These are phyloP conservation scores for Cyanoderma ruficeps DNA, from an alignment of 2,113 vertebrate genomes.

Conservation along the genomic window DNA sequence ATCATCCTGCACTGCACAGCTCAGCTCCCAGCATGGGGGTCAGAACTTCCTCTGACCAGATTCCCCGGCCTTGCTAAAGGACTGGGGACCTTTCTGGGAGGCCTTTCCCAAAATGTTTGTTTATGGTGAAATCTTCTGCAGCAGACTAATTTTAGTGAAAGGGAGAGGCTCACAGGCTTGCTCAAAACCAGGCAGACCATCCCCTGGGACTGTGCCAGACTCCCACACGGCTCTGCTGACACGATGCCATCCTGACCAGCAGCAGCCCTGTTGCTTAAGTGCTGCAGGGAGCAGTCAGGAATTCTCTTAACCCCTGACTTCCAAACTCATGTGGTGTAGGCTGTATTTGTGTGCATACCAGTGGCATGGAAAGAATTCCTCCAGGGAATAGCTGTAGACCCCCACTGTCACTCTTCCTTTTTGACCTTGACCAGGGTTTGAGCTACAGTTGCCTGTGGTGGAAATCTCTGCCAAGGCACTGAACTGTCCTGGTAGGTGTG, in stretches of 20 bases:
- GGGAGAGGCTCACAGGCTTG: background rate
- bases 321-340: background rate
- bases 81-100: background rate
- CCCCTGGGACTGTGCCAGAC: background rate
- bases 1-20: background rate
- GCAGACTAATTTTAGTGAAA: background rate
- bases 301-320: background rate
- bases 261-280: background rate
- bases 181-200: background rate
- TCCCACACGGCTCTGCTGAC: background rate
- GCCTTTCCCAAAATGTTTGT: background rate
- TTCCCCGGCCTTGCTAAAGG: background rate
- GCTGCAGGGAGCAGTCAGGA: fast-evolving
- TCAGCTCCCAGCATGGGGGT: fast-evolving
- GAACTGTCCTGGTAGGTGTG: background rate
- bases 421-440: background rate
- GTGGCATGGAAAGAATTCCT: background rate
- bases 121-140: background rate
- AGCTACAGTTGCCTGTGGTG: background rate
- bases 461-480: background rate
- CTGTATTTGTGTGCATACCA: background rate
- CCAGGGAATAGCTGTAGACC: background rate
- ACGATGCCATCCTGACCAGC: fast-evolving
- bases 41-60: background rate
- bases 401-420: background rate